A percentile compares a stretch with the other conserved stretches of the same genome.
Evolutionary conservation across 2,888 invertebrate genomes (phyloP).

Genomic region (Hypolimnas misippus): DNA sequence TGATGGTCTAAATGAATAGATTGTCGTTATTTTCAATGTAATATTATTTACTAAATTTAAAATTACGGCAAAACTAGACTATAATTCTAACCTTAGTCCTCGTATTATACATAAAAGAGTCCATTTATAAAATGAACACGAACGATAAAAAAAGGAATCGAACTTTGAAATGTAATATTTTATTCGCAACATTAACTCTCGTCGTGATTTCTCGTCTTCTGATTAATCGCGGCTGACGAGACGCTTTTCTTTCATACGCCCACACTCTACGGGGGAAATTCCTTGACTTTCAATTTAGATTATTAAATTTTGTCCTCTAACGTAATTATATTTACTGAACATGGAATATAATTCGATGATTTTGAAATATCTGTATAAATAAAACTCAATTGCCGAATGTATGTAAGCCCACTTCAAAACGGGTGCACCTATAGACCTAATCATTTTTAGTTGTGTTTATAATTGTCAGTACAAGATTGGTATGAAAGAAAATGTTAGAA

Average conservation of each 20-base stretch:
- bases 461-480: too few species aligned
- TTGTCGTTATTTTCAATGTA: too few species aligned
- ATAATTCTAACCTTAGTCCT: not conserved
- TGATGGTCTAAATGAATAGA: too few species aligned
- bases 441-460: too few species aligned
- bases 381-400: too few species aligned
- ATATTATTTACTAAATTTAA: too few species aligned
- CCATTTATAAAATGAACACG: conserved; percentile 6
- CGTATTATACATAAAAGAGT: not conserved
- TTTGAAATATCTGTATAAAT: too few species aligned
- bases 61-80: too few species aligned
- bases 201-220: not conserved
- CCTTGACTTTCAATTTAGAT: not conserved
- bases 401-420: too few species aligned
- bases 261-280: not conserved
- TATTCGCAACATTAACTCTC: conserved; percentile 4
- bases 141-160: not conserved
- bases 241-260: not conserved
- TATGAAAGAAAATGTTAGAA: too few species aligned
- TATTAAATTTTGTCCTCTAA: not conserved
- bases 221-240: not conserved
- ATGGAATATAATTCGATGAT: not conserved
- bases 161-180: conserved; percentile 3
- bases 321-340: conserved; percentile 1
- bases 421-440: too few species aligned